Evolutionary conservation across 92 coral and sea anemone species (phyloP).

Genomic region (Metridium senile): DNA sequence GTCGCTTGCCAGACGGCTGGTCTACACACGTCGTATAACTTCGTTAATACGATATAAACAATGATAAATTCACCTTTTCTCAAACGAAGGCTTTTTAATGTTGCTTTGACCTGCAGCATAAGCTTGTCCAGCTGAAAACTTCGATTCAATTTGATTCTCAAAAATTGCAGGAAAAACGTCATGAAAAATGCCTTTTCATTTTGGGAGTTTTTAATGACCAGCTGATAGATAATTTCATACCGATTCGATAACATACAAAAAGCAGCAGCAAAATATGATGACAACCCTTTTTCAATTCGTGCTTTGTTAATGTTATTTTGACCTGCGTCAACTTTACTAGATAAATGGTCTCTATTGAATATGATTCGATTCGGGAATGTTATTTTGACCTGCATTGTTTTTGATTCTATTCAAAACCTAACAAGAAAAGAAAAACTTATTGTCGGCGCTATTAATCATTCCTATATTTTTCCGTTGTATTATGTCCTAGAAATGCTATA

Average conservation of each 20-base stretch:
- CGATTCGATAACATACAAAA: no score
- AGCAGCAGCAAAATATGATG: no score
- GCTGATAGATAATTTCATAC: no score
- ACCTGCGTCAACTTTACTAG: background rate
- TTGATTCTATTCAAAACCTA: background rate
- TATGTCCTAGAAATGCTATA: no score
- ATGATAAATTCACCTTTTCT: constrained; percentile 9
- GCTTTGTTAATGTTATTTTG: background rate
- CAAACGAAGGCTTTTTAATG: background rate
- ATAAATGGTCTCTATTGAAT: background rate
- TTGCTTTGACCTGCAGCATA: background rate
- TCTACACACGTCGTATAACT: constrained; percentile 7
- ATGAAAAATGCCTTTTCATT: no score
- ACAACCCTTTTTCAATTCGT: no score
- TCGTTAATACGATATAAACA: constrained; percentile 15
- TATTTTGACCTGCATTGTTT: background rate
- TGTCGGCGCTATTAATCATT: no score
- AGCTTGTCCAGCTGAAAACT: no score
- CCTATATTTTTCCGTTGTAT: no score
- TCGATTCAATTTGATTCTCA: no score
- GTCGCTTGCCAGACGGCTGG: constrained; percentile 36
- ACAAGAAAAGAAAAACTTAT: background rate
- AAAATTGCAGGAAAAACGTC: no score
- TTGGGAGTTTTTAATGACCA: no score
- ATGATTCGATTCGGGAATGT: background rate